phyloP scores from a whole-genome alignment of 2,888 invertebrate species.

The Lacanobia oleracea region DNA sequence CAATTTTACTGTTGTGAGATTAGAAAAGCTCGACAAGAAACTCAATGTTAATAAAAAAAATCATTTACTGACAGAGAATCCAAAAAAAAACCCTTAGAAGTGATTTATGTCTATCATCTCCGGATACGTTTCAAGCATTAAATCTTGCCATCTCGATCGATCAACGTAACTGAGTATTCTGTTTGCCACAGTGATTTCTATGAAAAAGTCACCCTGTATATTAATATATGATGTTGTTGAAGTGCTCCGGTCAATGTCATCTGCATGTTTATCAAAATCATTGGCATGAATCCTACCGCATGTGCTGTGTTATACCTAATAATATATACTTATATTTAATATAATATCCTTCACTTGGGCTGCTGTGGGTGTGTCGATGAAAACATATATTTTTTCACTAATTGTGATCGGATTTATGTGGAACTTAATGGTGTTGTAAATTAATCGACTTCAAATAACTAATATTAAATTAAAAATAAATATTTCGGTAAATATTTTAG shows the following conservation, averaged over 20 bases:
- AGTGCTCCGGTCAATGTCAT: conserved; percentile 77
- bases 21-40: not conserved
- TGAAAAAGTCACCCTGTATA: not conserved
- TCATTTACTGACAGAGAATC: too few species aligned
- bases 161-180: not conserved
- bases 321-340: conserved; percentile 38
- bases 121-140: too few species aligned
- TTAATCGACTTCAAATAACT: conserved; percentile 60
- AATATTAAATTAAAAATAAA: not conserved
- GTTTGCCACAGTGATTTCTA: not conserved
- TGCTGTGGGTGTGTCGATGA: conserved; percentile 56
- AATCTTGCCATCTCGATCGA: not conserved
- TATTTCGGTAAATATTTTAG: conserved; percentile 12
- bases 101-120: too few species aligned
- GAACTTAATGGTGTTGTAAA: conserved; percentile 46
- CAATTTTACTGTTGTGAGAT: not conserved
- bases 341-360: conserved; percentile 52
- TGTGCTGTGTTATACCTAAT: conserved; percentile 75
- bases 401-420: conserved; percentile 30
- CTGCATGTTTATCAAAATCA: conserved; percentile 77
- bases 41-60: not conserved
- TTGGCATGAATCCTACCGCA: conserved; percentile 80
- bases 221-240: conserved; percentile 54
- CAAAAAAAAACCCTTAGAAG: too few species aligned
- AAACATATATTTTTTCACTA: conserved; percentile 25